Base-by-base conservation (phyloP, 2,113 vertebrate genomes). In the Probosciger aterrimus region DNA sequence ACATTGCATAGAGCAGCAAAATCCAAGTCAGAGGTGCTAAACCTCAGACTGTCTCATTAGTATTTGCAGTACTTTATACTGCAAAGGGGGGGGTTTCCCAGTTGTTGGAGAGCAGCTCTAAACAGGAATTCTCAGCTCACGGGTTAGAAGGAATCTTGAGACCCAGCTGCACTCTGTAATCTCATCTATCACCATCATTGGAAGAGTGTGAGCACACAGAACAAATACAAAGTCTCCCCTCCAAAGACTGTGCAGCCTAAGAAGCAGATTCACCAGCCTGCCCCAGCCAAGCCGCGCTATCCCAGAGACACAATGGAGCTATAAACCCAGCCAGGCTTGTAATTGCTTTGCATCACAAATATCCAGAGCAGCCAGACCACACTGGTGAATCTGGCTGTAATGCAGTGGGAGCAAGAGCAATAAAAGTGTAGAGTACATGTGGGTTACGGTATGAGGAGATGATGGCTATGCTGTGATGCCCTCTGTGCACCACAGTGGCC, bases 161-260 rank as follows among this genome's bases (percentile, higher is more conserved):
- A 49, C 49, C 7, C 41, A 65, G 55, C 60, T 68, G 2, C 6
- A 1, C 22, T 19, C 35, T 31, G 41, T 22, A 10, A 80, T 41
- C 62, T 67, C n/a, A 2, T 15, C 0, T 0, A 10, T 49, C 60
- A 3, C 18, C 7, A 0, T 8, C 22, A 4, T 16, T 37, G 43
- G 41, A 19, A 35, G 47, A 24, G 62, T 0, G 55, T 7, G 39
- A 10, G 5, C 1, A 0, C 39, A 11, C 19, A 25, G 43, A 57
- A 15, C 81, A 28, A 39, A 39, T 39, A 39, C 39, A 39, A 39
- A 11, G 35, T n/a, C 41, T n/a, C 49, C 14, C 33, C 49, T 63
- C 53, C 76, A 62, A 52, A 44, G 39, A 46, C 9, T 1, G 0
- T 2, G 31, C 33, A 33, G 31, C 64, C 50, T 24, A 11, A 46